Evolutionary conservation across 2,797 vertebrate genomes (phyloP), one percentile per base, ranked within the genome.

Genomic region (Sebastes reedi): DNA sequence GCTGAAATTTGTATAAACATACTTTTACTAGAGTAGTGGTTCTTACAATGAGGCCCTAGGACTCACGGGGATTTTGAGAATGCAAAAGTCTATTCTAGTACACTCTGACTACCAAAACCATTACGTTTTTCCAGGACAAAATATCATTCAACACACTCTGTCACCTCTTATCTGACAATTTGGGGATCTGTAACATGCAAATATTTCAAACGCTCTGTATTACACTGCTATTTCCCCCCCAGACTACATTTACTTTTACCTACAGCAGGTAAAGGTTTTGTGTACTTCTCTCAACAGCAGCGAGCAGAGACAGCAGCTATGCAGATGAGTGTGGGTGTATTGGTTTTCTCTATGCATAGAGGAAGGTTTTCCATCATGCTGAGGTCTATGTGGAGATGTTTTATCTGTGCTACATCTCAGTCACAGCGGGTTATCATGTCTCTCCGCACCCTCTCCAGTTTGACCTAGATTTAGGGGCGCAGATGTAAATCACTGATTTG

Each of bases 341-440:
- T 59, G 64, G 64, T 75, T 85, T 84, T 81, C 84, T 79, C 68
- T 71, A 59, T 54, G 72, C 81, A 81, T 12, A 70, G 62, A 69
- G 61, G 61, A 82, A 80, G 75, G 32, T 61, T 82, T 79, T 75
- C 88, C 75, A 84, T 87, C 89, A 87, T 1, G 81, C 81, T 54
- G 88, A 75, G 89, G 81, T 88, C 85, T 89, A 39, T 68, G 81
- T 77, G 74, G 86, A 86, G 84, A 82, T 54, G 73, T 87, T 89
- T 89, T 88, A 94, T 93, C 90, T 88, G 83, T 81, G 82, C 85
- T 89, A 88, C 85, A 91, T 91, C 88, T 90, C 87, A 85, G 84
- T 88, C 92, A 77, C 88, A 85, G 86, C 34, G 71, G 89, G 89
- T 72, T 84, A 82, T 79, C 88, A 25, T 75, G 85, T 83, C 90